These are phyloP conservation scores for Rhysida immarginata DNA, from an alignment of 1,140 invertebrate genomes.

Conservation along the genomic window DNA sequence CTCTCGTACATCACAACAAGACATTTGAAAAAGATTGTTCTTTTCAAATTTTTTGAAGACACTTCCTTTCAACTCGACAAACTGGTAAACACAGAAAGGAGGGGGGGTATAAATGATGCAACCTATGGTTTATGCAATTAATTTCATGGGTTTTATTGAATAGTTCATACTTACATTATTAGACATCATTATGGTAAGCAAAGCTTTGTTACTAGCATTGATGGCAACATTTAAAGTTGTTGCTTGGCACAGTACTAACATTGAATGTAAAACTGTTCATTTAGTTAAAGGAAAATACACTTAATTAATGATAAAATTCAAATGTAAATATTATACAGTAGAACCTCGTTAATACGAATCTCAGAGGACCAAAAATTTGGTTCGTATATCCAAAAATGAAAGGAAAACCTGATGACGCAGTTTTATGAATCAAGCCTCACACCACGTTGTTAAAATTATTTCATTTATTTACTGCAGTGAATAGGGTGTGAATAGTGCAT, in stretches of 20 bases:
- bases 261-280: slow-evolving; percentile 83
- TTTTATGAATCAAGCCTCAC: too few species aligned
- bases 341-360: too few species aligned
- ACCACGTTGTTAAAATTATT: too few species aligned
- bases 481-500: too few species aligned
- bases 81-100: slow-evolving; percentile 47
- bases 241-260: slow-evolving; percentile 83
- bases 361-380: too few species aligned
- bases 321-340: too few species aligned
- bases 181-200: slow-evolving; percentile 98
- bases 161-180: slow-evolving; percentile 75
- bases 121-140: too few species aligned
- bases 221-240: slow-evolving; percentile 97
- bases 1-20: slow-evolving; percentile 91
- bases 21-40: slow-evolving; percentile 81
- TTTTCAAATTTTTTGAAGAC: slow-evolving; percentile 99
- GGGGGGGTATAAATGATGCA: too few species aligned
- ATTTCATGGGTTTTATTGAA: slow-evolving; percentile 7
- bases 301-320: slow-evolving; percentile 30
- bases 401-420: too few species aligned
- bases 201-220: slow-evolving; percentile 94
- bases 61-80: slow-evolving; percentile 96
- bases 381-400: neutral
- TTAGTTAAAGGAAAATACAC: too few species aligned
- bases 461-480: too few species aligned